Percentiles rank a stretch among this genome's conserved stretches.
phyloP scores from a whole-genome alignment of 2,888 invertebrate genomes.

The Tupiocoris notatus region DNA sequence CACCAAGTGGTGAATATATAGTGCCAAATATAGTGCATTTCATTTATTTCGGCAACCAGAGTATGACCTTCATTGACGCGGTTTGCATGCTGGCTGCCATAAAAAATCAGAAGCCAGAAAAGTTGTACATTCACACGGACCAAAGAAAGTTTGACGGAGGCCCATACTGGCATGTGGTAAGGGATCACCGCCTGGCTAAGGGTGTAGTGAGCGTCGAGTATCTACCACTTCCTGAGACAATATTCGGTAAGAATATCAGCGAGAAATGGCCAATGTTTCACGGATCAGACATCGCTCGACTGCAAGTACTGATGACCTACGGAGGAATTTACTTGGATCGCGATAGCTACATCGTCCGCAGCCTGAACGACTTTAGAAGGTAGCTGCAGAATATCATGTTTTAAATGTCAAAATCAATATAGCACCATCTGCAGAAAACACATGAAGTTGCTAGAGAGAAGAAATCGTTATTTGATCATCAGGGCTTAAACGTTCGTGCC shows the following conservation, averaged over 20 bases:
- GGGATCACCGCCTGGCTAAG: constrained; percentile 38
- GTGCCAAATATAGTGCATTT: constrained; percentile 53
- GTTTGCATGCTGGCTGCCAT: constrained; percentile 49
- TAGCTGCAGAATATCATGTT: no score
- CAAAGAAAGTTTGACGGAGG: constrained; percentile 46
- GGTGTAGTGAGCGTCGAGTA: constrained; percentile 31
- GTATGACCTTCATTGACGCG: constrained; percentile 49
- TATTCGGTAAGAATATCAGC: constrained; percentile 34
- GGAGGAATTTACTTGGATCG: constrained; percentile 53
- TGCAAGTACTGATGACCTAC: constrained; percentile 51
- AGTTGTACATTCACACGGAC: constrained; percentile 52
- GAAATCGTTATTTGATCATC: no score
- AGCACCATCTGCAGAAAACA: no score
- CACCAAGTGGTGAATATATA: constrained; percentile 2
- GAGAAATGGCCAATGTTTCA: constrained; percentile 30
- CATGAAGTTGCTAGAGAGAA: no score
- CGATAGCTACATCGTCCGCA: constrained; percentile 52
- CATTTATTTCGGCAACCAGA: constrained; percentile 48
- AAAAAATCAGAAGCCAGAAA: constrained; percentile 51
- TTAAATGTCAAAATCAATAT: no score
- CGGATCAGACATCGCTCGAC: constrained; percentile 42
- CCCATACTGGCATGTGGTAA: constrained; percentile 49
- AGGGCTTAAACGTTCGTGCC: no score
- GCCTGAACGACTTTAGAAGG: constrained; percentile 50
- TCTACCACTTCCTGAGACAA: constrained; percentile 21